These are phyloP conservation scores for Ceratosolen solmsi DNA, from an alignment of 1,140 invertebrate species.

Conservation along the genomic window DNA sequence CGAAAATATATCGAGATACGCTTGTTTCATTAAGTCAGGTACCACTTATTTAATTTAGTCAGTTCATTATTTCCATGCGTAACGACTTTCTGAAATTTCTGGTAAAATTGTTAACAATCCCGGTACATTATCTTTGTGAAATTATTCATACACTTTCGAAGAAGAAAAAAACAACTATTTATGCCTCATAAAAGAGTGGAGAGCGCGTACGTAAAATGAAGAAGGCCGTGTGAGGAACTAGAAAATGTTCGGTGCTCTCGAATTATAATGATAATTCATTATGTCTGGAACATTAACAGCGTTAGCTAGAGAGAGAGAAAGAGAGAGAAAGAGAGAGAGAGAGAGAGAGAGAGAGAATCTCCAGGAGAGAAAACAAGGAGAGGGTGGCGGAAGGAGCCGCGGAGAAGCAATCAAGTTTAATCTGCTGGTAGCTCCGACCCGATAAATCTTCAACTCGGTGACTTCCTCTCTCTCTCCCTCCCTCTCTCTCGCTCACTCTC, in stretches of 20 bases:
- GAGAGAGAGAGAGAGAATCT: constrained; percentile 4
- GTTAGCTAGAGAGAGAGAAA: not conserved
- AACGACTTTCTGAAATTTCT: not conserved
- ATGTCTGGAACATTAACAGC: constrained; percentile 12
- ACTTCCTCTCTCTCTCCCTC: constrained; percentile 55
- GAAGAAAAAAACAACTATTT: too few relatives aligned
- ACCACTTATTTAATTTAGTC: not conserved
- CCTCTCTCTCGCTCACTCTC: not conserved
- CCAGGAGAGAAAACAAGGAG: constrained; percentile 3
- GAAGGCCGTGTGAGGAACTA: constrained; percentile 17
- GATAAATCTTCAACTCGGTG: constrained; percentile 60
- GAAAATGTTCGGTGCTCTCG: constrained; percentile 31
- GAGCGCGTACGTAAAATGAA: not conserved
- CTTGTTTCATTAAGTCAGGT: too few relatives aligned
- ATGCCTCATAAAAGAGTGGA: not conserved
- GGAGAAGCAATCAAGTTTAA: constrained; percentile 50
- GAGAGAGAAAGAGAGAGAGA: constrained; percentile 13
- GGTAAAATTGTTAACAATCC: not conserved
- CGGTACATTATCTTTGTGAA: not conserved
- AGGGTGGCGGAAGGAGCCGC: not conserved
- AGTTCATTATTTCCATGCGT: not conserved
- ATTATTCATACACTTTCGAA: too few relatives aligned
- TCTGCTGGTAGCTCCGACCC: constrained; percentile 52
- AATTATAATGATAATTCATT: constrained; percentile 31
- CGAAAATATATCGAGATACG: too few relatives aligned